These are phyloP conservation scores for Xiphophorus couchianus DNA, from an alignment of 2,113 vertebrate genomes.

Conservation along the genomic window DNA sequence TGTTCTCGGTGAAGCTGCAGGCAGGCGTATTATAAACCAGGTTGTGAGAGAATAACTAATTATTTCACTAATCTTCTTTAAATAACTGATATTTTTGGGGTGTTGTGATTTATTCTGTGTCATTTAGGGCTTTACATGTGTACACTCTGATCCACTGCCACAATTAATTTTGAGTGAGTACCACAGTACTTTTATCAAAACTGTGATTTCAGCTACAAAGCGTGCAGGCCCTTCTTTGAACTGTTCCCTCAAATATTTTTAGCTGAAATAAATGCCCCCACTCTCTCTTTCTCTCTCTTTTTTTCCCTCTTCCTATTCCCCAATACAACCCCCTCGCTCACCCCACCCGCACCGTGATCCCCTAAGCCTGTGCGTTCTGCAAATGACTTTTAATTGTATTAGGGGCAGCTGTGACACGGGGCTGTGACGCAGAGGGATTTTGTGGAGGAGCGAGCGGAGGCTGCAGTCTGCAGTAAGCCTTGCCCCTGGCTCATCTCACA, in stretches of 20 bases:
- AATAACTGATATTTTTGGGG: slow-evolving; percentile 40
- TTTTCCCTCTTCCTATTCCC: slow-evolving; percentile 19
- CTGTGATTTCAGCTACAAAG: slow-evolving; percentile 38
- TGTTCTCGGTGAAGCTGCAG: slow-evolving; percentile 24
- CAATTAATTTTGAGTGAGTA: slow-evolving; percentile 32
- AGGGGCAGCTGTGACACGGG: slow-evolving; percentile 83
- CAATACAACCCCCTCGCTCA: slow-evolving; percentile 56
- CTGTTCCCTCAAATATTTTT: slow-evolving; percentile 61
- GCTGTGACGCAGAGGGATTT: slow-evolving; percentile 78
- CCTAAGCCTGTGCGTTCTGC: slow-evolving; percentile 78
- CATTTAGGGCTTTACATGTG: slow-evolving; percentile 39
- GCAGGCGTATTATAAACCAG: slow-evolving; percentile 23
- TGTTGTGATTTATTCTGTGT: slow-evolving; percentile 48
- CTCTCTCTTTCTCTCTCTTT: slow-evolving; percentile 20
- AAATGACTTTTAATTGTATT: slow-evolving; percentile 89
- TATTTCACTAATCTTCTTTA: slow-evolving; percentile 56
- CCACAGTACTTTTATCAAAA: slow-evolving; percentile 26
- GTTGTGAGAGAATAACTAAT: slow-evolving; percentile 45
- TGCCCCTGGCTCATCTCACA: slow-evolving; percentile 84
- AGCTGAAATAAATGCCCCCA: slow-evolving; percentile 52
- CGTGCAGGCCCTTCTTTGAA: slow-evolving; percentile 22
- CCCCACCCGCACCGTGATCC: slow-evolving; percentile 73
- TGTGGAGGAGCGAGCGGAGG: slow-evolving; percentile 75
- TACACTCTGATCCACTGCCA: slow-evolving; percentile 27
- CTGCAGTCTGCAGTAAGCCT: slow-evolving; percentile 81